phyloP scores from a whole-genome alignment of 2,888 invertebrate species.

The Eilema caniola region DNA sequence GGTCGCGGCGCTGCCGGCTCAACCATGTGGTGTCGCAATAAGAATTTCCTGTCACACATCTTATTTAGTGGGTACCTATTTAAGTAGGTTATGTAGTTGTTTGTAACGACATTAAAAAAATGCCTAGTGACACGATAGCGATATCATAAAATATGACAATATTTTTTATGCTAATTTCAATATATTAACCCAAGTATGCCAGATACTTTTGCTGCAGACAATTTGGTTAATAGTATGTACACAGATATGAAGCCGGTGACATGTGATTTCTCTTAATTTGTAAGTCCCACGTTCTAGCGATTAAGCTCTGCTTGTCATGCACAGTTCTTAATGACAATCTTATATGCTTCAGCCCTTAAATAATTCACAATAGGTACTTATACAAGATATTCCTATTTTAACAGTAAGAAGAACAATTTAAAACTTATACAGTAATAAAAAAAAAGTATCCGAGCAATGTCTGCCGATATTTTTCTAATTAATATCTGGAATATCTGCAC shows the following conservation, averaged over 20 bases:
- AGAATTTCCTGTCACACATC: neutral
- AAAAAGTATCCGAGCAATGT: neutral
- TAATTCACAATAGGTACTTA: neutral
- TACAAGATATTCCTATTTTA: slow-evolving; percentile 4
- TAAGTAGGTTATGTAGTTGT: too few species aligned
- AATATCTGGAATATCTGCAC: neutral
- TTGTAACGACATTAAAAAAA: too few species aligned
- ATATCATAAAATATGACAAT: too few species aligned
- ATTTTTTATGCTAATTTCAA: too few species aligned
- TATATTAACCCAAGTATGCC: too few species aligned
- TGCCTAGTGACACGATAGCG: too few species aligned
- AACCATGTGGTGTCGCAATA: neutral
- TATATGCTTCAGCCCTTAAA: neutral
- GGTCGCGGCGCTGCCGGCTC: neutral
- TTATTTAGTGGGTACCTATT: too few species aligned
- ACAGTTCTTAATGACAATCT: neutral
- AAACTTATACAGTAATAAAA: neutral
- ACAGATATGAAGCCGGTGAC: neutral
- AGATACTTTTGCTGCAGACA: too few species aligned
- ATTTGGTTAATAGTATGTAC: neutral
- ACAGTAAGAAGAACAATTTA: neutral
- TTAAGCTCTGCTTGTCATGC: neutral
- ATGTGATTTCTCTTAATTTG: neutral
- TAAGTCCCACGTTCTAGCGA: neutral
- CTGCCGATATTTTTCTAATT: neutral